phyloP scores from a whole-genome alignment of 2,113 vertebrate genomes.

The Bolborhynchus lineola region DNA sequence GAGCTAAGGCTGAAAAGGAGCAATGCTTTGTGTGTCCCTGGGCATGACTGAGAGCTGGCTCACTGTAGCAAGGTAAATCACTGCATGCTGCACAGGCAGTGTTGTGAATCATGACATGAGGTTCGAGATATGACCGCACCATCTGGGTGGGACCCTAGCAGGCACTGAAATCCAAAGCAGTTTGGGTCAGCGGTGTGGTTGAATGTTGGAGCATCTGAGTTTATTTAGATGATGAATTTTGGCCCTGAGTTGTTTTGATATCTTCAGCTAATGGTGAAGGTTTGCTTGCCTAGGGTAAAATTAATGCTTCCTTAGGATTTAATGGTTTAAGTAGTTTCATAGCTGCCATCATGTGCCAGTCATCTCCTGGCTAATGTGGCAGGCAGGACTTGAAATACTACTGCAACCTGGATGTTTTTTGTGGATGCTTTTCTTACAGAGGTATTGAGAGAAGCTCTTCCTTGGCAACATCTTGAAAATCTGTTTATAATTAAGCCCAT shows the following conservation, averaged over 20 bases:
- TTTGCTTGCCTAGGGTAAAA: background rate
- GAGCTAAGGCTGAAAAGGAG: background rate
- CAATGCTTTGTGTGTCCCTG: background rate
- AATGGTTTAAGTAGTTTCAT: background rate
- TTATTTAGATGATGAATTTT: background rate
- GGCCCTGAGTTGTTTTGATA: background rate
- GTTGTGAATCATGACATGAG: rapidly evolving
- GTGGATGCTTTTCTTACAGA: background rate
- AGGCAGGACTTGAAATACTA: background rate
- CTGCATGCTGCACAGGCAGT: background rate
- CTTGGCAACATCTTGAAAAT: background rate
- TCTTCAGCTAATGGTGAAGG: background rate
- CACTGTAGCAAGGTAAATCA: too few species aligned
- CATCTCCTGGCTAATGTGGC: background rate
- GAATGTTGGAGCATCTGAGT: background rate
- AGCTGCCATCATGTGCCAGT: background rate
- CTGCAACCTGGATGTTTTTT: background rate
- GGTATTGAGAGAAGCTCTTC: background rate
- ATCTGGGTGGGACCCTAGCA: background rate
- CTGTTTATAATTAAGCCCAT: background rate
- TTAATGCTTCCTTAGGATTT: background rate
- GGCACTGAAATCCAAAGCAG: rapidly evolving
- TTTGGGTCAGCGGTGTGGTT: background rate
- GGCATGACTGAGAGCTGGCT: background rate
- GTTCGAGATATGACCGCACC: rapidly evolving